Conservation (phyloP, 2,888 invertebrate species). For the Balanococcus diminutus region DNA sequence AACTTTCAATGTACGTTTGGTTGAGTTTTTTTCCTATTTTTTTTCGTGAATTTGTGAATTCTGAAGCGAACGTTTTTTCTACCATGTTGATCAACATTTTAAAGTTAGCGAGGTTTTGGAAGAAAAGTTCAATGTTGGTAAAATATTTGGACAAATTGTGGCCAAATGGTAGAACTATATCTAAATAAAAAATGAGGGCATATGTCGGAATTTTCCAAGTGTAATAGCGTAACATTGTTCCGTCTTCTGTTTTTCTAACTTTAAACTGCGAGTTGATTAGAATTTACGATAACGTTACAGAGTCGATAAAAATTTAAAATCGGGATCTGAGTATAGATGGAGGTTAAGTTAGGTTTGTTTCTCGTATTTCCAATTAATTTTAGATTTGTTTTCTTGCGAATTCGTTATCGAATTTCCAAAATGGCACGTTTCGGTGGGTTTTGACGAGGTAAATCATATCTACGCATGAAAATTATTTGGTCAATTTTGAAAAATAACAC, state of each 20-base stretch:
- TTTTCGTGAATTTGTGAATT: background rate
- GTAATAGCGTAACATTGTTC: background rate
- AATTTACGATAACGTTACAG: background rate
- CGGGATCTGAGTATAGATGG: too few species aligned
- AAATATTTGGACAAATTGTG: background rate
- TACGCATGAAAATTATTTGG: too few species aligned
- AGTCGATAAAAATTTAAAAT: background rate
- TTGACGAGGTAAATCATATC: too few species aligned
- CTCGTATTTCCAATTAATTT: too few species aligned
- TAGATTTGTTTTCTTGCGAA: too few species aligned
- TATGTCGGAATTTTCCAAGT: background rate
- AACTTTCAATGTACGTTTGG: background rate
- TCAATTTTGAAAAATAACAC: too few species aligned
- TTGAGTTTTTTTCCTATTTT: background rate
- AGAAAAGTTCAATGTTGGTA: background rate
- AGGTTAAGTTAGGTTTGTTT: too few species aligned
- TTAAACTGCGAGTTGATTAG: background rate
- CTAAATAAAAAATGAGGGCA: background rate
- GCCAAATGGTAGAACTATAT: background rate
- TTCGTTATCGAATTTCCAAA: too few species aligned
- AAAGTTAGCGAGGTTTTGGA: background rate
- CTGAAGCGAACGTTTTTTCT: background rate
- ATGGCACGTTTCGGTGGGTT: too few species aligned
- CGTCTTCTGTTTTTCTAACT: background rate
- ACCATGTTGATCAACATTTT: background rate